Evolutionary conservation across 2,888 invertebrate species (phyloP).

Genomic region (Lithophane leautieri): DNA sequence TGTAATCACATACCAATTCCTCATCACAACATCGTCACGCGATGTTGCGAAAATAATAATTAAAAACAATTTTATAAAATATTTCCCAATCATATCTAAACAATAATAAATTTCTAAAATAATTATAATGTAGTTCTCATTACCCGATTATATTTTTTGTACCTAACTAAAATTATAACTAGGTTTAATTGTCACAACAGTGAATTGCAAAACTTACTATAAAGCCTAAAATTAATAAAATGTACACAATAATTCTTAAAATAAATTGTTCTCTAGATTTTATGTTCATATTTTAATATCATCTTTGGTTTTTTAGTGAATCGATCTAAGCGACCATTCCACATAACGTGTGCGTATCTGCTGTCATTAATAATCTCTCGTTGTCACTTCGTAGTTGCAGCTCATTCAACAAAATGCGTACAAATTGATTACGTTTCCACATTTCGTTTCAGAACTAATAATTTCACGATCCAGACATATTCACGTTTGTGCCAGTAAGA

Average conservation of each 20-base stretch:
- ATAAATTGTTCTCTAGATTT: conserved; percentile 74
- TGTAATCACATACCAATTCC: conserved; percentile 71
- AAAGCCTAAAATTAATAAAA: conserved; percentile 57
- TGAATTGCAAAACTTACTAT: conserved; percentile 67
- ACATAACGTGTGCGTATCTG: conserved; percentile 41
- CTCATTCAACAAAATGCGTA: conserved; percentile 36
- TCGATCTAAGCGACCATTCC: conserved; percentile 74
- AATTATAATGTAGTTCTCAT: conserved; percentile 57
- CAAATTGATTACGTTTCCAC: conserved; percentile 22
- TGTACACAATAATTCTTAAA: conserved; percentile 70
- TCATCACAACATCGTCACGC: conserved; percentile 56
- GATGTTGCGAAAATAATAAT: conserved; percentile 60
- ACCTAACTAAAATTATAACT: conserved; percentile 58
- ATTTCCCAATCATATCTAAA: conserved; percentile 67
- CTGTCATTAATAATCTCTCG: conserved; percentile 24
- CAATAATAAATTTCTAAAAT: conserved; percentile 68
- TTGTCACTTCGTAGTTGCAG: conserved; percentile 19
- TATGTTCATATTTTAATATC: conserved; percentile 82
- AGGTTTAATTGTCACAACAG: conserved; percentile 69
- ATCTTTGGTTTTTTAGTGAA: conserved; percentile 85
- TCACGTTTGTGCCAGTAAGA: conserved; percentile 30
- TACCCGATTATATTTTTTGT: conserved; percentile 66
- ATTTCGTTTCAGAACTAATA: conserved; percentile 39
- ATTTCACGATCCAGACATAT: conserved; percentile 13
- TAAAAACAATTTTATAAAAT: conserved; percentile 65